A percentile compares a stretch with the other conserved stretches of the same genome.
Conservation (phyloP, 2,888 invertebrate genomes). For the Leptopilina drosophilae region DNA sequence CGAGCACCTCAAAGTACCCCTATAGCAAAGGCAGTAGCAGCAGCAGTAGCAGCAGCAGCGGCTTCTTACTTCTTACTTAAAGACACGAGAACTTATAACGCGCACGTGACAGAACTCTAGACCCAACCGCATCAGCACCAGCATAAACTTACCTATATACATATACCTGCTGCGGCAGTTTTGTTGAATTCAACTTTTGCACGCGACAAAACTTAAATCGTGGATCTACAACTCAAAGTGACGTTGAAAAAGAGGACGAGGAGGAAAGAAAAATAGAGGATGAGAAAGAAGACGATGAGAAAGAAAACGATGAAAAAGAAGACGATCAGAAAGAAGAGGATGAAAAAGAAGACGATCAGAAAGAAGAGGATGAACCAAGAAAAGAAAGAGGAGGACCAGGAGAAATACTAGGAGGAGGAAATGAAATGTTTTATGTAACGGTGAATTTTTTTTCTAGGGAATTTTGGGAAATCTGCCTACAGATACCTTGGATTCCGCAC, state of each 20-base stretch:
- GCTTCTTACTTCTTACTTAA: constrained; percentile 69
- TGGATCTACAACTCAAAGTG: constrained; percentile 14
- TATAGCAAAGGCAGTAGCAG: constrained; percentile 22
- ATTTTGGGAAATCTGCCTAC: too few species aligned
- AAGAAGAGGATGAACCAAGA: too few species aligned
- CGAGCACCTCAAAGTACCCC: constrained; percentile 58
- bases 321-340: neutral
- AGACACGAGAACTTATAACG: constrained; percentile 72
- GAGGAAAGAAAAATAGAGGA: too few species aligned
- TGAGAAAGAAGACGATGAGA: neutral
- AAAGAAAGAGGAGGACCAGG: neutral
- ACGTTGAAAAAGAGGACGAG: neutral
- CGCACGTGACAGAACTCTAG: constrained; percentile 74
- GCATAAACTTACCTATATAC: constrained; percentile 45
- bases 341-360: too few species aligned
- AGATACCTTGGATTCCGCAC: too few species aligned
- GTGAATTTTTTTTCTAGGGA: too few species aligned
- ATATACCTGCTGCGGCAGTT: constrained; percentile 41
- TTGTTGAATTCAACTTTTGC: constrained; percentile 49
- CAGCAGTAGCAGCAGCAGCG: constrained; percentile 20
- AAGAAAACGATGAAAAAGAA: neutral
- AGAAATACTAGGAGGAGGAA: too few species aligned
- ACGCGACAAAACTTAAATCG: constrained; percentile 48
- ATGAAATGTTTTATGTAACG: too few species aligned
- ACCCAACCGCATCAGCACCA: constrained; percentile 52